Conservation (phyloP, 23 tunicate genomes). For the Trididemnum nubilum region DNA sequence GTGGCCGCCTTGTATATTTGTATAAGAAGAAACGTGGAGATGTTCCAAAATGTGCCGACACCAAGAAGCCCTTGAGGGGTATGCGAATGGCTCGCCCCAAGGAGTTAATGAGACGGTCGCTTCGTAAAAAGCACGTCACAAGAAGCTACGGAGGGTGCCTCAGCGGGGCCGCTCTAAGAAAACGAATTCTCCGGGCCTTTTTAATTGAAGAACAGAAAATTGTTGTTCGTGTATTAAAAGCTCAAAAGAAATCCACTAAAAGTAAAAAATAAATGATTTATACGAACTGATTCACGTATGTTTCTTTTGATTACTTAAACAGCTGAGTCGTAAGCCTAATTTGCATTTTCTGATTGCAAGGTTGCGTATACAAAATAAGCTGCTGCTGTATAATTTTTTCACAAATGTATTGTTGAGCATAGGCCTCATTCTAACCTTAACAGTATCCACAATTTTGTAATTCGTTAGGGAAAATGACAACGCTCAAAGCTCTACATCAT, state of each 20-base stretch:
- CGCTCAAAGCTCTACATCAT: too few species aligned
- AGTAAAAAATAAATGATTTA: constrained; percentile 22
- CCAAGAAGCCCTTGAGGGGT: constrained; percentile 77
- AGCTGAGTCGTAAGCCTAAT: not conserved
- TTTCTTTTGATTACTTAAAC: not conserved
- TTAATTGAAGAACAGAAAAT: constrained; percentile 99
- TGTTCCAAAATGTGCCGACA: constrained; percentile 95
- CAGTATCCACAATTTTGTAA: too few species aligned
- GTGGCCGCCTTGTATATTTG: constrained; percentile 93
- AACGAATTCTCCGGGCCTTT: constrained; percentile 91
- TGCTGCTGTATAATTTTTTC: too few species aligned
- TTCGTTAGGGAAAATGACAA: too few species aligned
- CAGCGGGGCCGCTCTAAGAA: constrained; percentile 69
- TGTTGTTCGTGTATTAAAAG: constrained; percentile 88
- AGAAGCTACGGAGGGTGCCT: constrained; percentile 94
- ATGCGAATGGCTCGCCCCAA: constrained; percentile 90
- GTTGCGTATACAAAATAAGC: too few species aligned
- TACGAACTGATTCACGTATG: not conserved
- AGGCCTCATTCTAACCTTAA: too few species aligned
- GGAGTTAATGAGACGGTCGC: constrained; percentile 69
- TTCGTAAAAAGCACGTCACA: constrained; percentile 77
- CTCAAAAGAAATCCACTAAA: constrained; percentile 39
- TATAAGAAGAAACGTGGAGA: constrained; percentile 82
- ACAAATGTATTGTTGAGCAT: too few species aligned
- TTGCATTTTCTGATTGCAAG: not conserved